A percentile compares a stretch with the other conserved stretches of the same genome.
phyloP scores from a whole-genome alignment of 2,797 vertebrate species.

The Squalus acanthias region DNA sequence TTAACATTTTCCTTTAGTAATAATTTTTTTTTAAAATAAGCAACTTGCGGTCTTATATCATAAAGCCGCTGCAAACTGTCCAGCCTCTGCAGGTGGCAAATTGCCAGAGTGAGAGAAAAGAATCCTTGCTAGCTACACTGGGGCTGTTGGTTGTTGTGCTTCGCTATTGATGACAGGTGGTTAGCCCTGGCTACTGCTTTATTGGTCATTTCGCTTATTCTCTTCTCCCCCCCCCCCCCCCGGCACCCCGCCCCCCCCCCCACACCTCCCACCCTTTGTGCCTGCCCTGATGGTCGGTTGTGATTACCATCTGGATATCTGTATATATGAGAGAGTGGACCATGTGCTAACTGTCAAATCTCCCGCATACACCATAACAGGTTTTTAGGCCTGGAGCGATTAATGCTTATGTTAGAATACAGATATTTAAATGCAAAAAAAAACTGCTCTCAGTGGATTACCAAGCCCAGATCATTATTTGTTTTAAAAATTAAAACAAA shows the following conservation, averaged over 20 bases:
- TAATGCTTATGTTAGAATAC: background rate
- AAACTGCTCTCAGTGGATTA: background rate
- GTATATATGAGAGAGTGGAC: background rate
- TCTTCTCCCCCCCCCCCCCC: background rate
- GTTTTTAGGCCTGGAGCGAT: background rate
- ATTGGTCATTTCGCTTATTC: background rate
- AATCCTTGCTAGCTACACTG: background rate
- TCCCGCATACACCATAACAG: background rate
- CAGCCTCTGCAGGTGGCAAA: background rate
- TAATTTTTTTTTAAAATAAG: background rate
- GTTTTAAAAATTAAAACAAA: background rate
- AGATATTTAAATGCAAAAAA: background rate
- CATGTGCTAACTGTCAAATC: constrained; percentile 25
- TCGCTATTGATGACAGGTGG: constrained; percentile 12
- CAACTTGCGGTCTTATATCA: background rate
- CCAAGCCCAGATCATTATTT: background rate
- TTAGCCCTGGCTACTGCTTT: background rate
- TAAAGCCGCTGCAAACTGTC: background rate
- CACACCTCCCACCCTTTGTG: background rate
- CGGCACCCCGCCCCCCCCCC: too few species aligned
- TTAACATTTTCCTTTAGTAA: background rate
- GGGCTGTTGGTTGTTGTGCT: background rate
- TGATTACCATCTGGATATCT: constrained; percentile 11
- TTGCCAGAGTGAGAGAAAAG: constrained; percentile 21
- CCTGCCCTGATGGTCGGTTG: constrained; percentile 11